Evolutionary conservation across 2,113 vertebrate genomes (phyloP).

Genomic region (Chroicocephalus ridibundus): DNA sequence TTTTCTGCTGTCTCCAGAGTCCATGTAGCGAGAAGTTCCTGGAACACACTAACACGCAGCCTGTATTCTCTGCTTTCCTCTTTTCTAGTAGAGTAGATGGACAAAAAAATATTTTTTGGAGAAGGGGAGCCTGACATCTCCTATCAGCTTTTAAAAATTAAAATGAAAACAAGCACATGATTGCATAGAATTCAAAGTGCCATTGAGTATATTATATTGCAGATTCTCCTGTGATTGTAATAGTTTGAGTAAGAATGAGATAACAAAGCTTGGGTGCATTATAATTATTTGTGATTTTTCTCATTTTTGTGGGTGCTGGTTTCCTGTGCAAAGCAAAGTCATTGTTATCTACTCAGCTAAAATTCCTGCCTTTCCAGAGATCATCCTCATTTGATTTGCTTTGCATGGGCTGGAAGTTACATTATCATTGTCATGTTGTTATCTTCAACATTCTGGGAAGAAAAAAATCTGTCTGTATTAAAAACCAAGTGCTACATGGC

Average conservation of each 20-base stretch:
- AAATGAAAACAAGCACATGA: neutral
- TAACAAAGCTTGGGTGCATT: neutral
- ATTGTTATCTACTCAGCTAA: neutral
- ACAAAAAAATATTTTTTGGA: neutral
- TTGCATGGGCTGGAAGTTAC: neutral
- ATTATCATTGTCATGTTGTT: neutral
- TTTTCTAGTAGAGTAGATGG: neutral
- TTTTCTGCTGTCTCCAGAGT: neutral
- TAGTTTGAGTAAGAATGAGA: neutral
- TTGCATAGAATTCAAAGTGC: neutral
- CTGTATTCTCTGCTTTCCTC: neutral
- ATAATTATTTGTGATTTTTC: neutral
- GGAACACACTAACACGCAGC: neutral
- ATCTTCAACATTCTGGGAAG: neutral
- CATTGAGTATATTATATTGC: neutral
- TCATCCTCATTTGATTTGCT: neutral
- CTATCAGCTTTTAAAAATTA: neutral
- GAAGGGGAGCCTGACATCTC: neutral
- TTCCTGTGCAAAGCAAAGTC: neutral
- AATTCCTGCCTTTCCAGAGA: neutral
- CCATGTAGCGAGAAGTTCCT: neutral
- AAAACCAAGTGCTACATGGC: neutral
- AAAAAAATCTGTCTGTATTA: neutral
- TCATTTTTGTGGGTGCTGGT: neutral
- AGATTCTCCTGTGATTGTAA: neutral